A percentile compares a stretch with the other conserved stretches of the same genome.
Evolutionary conservation across 2,113 vertebrate species (phyloP).

Genomic region (Heteronetta atricapilla): DNA sequence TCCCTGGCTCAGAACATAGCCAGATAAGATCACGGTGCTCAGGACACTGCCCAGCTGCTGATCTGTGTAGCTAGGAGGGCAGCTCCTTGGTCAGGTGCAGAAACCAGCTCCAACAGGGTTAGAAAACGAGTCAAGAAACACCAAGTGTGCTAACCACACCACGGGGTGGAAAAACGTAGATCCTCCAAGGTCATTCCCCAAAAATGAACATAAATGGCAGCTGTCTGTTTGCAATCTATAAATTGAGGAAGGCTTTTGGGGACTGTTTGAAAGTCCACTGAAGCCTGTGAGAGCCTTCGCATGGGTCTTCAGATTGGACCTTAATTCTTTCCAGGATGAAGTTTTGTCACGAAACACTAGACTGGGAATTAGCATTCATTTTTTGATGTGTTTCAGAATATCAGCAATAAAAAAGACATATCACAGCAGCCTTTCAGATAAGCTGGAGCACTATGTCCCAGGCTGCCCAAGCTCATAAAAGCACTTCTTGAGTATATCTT

Average conservation of each 20-base stretch:
- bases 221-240: not conserved
- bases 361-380: not conserved
- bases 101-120: not conserved
- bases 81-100: not conserved
- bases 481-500: not conserved
- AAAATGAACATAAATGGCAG: not conserved
- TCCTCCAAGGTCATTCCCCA: not conserved
- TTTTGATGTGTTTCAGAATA: constrained; percentile 3
- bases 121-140: not conserved
- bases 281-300: not conserved
- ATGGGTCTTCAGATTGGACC: not conserved
- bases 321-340: not conserved
- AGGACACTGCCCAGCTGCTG: not conserved
- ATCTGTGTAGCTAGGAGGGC: not conserved
- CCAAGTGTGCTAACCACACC: no score
- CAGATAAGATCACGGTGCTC: not conserved
- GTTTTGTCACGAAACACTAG: not conserved
- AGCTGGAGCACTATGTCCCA: not conserved
- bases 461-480: not conserved
- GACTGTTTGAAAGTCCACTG: not conserved
- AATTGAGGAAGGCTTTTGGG: not conserved
- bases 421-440: not conserved
- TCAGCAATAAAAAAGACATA: constrained; percentile 21
- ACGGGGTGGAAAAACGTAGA: not conserved
- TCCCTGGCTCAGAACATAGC: not conserved